Evolutionary conservation across 2,888 invertebrate species (phyloP).

Genomic region (Dicyrtoma fusca): DNA sequence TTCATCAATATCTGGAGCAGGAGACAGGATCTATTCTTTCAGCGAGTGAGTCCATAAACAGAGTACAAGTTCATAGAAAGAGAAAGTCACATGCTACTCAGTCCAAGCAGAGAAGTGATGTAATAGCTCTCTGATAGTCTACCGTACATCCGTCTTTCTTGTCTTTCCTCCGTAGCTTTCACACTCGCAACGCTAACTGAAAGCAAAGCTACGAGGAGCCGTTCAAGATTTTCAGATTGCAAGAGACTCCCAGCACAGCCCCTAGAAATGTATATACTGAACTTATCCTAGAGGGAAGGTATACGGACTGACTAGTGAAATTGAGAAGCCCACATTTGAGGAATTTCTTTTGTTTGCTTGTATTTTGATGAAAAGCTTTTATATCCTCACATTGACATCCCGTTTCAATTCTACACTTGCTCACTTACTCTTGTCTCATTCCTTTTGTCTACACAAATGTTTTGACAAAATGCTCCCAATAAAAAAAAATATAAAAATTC

Average conservation of each 20-base stretch:
- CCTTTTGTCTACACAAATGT: background rate
- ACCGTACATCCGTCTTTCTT: no score
- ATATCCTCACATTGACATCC: conserved; percentile 2
- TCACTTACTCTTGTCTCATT: background rate
- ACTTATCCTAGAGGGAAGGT: background rate
- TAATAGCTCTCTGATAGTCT: background rate
- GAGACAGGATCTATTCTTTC: background rate
- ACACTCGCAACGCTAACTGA: no score
- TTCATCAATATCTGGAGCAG: conserved; percentile 15
- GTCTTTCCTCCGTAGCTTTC: no score
- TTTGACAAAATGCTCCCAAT: background rate
- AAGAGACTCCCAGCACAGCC: no score
- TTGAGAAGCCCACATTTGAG: no score
- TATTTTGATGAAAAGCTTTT: background rate
- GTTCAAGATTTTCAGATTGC: no score
- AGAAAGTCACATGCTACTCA: conserved; percentile 17
- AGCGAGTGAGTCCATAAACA: background rate
- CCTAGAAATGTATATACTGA: no score
- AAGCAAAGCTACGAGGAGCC: no score
- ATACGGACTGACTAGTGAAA: background rate
- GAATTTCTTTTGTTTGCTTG: no score
- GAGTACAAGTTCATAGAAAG: background rate
- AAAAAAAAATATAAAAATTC: background rate
- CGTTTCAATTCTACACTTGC: background rate
- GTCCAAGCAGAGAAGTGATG: background rate